Evolutionary conservation across 1,140 invertebrate genomes (phyloP), one percentile per base, ranked within the genome.

Genomic region (Parapsyche elsis): DNA sequence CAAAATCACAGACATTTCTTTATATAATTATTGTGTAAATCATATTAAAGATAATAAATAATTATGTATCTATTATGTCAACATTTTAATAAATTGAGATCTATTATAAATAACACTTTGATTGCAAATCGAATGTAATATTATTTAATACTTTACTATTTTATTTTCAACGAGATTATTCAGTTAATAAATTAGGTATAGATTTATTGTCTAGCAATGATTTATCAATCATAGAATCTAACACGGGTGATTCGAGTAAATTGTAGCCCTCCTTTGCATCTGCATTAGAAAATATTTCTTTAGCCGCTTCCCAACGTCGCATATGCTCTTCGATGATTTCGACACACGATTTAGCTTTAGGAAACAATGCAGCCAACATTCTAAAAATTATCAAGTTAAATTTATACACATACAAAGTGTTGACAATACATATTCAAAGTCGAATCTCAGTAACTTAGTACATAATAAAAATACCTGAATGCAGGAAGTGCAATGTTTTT

Each of bases 241-340:
- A 80, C 12, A 0, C n/a, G 0, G 53, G 19, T 0, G 81, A 83
- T 19, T 44, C n/a, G 30, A 83, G 79, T 9, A 83, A 73, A 0
- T 61, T 19, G 24, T 80, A 80, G 24, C 79, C 71, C 5, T 53
- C 79, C 16, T 49, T 57, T 2, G 64, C 26, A 9, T 79, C 79
- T 0, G 53, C 64, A 5, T 24, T 45, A 0, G 45, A 44, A 70
- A 80, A 83, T 10, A 77, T 76, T 12, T 38, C 26, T 26, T 75
- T 87, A 0, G 88, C 84, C 0, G 85, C 86, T 5, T 87, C 86
- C 88, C 88, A 89, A 64, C 84, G 84, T 70, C 86, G 84, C 1
- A 89, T 85, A 24, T 89, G 87, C 9, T 85, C 85, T 57, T 88
- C 86, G n/a, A 89, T 83, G n/a, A 87, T 85, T 26, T 85, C 83